Base-by-base conservation (phyloP, 2,888 invertebrate species). In the Chromoteleia sp. region DNA sequence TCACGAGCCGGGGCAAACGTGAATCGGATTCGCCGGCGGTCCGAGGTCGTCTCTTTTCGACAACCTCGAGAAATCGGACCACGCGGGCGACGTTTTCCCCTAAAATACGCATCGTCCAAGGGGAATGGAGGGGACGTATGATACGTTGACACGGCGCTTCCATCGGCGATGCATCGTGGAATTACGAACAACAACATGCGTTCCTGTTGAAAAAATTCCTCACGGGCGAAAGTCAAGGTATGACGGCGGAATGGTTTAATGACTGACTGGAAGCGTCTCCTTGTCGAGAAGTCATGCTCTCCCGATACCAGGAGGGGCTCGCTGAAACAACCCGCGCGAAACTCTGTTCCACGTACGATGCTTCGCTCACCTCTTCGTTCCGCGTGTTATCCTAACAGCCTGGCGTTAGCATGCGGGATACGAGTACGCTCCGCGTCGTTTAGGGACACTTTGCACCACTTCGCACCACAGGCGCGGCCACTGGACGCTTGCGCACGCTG, bases 121-220 rank as follows among this genome's bases (percentile, higher is more conserved):
- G 81, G 71, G 48, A 63, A 41, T 45, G 15, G 54, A 45, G 14
- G 78, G 68, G 41, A 67, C 50, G 56, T 58, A 56, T 58, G 59
- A 63, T 61, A 25, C 83, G 85, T 85, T 85, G 86, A 87, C 87
- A 86, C 81, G 61, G 86, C 86, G 86, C 86, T 86, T 86, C 87
- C 86, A 85, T 83, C 85, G 86, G 85, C 84, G 48, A 17, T 33
- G 70, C 68, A 65, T 41, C 86, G 84, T 68, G 81, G 83, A 84
- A 85, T 86, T 88, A 84, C 87, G 61, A 83, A 65, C 76, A 81
- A 81, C 88, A 91, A 81, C 89, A 91, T 91, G 91, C 91, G 90
- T 90, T 89, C 91, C 91, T 91, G 91, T 89, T 91, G 90, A 91
- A 91, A 91, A 91, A 91, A 91, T 91, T 91, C 91, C 91, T 91